These are phyloP conservation scores for Acleris laterana DNA, from an alignment of 2,888 invertebrate genomes.

Conservation along the genomic window DNA sequence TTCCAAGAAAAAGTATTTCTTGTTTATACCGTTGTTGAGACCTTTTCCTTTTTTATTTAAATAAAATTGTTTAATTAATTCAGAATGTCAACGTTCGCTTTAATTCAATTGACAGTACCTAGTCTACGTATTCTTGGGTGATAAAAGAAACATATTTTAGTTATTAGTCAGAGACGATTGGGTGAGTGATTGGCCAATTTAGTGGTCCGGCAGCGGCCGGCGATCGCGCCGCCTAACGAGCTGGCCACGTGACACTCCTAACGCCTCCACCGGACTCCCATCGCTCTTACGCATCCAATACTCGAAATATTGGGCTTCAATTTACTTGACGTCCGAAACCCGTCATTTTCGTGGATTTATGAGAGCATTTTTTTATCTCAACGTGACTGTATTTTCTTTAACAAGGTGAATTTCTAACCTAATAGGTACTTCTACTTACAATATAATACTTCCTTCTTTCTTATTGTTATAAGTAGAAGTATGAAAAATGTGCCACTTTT, in stretches of 20 bases:
- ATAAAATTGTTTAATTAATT: neutral
- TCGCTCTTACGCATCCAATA: conserved; percentile 2
- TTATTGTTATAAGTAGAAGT: no score
- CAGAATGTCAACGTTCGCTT: neutral
- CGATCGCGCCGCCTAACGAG: conserved; percentile 68
- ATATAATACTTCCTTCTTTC: no score
- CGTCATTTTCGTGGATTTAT: conserved; percentile 1
- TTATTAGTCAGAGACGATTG: conserved; percentile 37
- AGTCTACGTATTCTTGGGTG: no score
- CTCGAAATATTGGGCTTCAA: conserved; percentile 52
- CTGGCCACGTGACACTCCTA: conserved; percentile 56
- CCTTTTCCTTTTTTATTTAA: conserved; percentile 12
- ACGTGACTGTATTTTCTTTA: neutral
- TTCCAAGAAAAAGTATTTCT: conserved; percentile 22
- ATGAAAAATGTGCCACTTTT: no score
- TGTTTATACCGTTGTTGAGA: conserved; percentile 15
- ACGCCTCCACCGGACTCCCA: conserved; percentile 8
- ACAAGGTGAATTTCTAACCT: neutral
- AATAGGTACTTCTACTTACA: no score
- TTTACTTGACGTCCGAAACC: conserved; percentile 39
- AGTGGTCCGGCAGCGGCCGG: conserved; percentile 38
- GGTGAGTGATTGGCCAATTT: conserved; percentile 46
- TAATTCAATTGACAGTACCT: neutral
- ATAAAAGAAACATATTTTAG: neutral
- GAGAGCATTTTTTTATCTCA: neutral